phyloP scores from a whole-genome alignment of 2,888 invertebrate genomes.

The Megastigmus dorsalis region DNA sequence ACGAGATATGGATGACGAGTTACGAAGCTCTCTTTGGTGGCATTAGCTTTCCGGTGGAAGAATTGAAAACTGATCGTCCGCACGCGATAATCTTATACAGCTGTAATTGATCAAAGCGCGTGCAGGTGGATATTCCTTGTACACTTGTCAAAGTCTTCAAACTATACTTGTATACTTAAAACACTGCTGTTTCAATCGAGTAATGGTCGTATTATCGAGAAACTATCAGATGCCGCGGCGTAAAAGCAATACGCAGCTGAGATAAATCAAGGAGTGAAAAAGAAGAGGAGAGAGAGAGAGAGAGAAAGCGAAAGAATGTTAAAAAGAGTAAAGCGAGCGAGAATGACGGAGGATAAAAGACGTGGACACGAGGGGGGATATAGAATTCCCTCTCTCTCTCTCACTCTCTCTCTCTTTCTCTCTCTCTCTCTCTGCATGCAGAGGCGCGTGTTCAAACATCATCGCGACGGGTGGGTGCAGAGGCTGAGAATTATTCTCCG shows the following conservation, averaged over 20 bases:
- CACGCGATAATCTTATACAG: not conserved
- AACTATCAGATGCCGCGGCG: not conserved
- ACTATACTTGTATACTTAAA: too few species aligned
- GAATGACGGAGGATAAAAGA: not conserved
- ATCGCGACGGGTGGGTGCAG: conserved; percentile 27
- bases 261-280: not conserved
- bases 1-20: not conserved
- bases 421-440: too few species aligned
- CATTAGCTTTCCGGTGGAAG: not conserved
- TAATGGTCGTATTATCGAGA: not conserved
- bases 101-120: not conserved
- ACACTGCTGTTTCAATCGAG: not conserved
- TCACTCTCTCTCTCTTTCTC: too few species aligned
- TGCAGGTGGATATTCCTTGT: too few species aligned
- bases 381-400: not conserved
- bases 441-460: not conserved
- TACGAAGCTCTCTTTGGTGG: not conserved
- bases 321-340: conserved; percentile 13
- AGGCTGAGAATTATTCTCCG: conserved; percentile 8
- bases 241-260: not conserved
- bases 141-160: too few species aligned
- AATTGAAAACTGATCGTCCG: not conserved
- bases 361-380: not conserved
- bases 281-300: not conserved
- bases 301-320: conserved; percentile 4